Evolutionary conservation across 92 coral and sea anemone species (phyloP).

Genomic region (Desmophyllum pertusum): DNA sequence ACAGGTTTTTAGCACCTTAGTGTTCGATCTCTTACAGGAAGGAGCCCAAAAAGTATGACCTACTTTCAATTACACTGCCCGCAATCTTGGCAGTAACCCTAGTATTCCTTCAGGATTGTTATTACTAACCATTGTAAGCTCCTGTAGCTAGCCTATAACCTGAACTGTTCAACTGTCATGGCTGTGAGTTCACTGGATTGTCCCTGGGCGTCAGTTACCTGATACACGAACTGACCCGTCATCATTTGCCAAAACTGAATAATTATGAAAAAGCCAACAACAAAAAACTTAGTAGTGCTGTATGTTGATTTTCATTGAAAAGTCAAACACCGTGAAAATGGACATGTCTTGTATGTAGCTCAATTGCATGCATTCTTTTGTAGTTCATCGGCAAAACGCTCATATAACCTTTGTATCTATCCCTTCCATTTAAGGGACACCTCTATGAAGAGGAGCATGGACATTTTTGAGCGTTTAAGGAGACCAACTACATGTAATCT

Average conservation of each 20-base stretch:
- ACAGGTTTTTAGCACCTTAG: too few species aligned
- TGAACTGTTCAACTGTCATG: constrained; percentile 80
- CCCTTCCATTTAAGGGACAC: too few species aligned
- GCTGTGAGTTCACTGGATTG: constrained; percentile 90
- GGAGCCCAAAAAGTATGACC: too few species aligned
- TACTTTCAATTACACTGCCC: too few species aligned
- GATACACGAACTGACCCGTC: constrained; percentile 90
- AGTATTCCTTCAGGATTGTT: background rate
- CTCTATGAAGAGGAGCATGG: too few species aligned
- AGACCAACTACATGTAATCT: too few species aligned
- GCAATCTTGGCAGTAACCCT: background rate
- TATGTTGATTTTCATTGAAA: background rate
- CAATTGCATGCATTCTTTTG: too few species aligned
- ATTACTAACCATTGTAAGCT: constrained; percentile 87
- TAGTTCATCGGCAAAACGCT: too few species aligned
- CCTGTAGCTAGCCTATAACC: constrained; percentile 97
- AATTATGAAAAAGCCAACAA: background rate
- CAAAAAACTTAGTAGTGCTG: background rate
- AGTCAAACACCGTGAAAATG: background rate
- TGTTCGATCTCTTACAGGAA: too few species aligned
- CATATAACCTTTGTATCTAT: too few species aligned
- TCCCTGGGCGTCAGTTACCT: constrained; percentile 91
- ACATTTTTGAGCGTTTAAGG: too few species aligned
- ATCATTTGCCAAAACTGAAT: constrained; percentile 98
- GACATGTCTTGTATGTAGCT: too few species aligned